Evolutionary conservation across 2,797 vertebrate species (phyloP), one percentile per base, ranked within the genome.

Genomic region (Oceanodroma leucorhoa): DNA sequence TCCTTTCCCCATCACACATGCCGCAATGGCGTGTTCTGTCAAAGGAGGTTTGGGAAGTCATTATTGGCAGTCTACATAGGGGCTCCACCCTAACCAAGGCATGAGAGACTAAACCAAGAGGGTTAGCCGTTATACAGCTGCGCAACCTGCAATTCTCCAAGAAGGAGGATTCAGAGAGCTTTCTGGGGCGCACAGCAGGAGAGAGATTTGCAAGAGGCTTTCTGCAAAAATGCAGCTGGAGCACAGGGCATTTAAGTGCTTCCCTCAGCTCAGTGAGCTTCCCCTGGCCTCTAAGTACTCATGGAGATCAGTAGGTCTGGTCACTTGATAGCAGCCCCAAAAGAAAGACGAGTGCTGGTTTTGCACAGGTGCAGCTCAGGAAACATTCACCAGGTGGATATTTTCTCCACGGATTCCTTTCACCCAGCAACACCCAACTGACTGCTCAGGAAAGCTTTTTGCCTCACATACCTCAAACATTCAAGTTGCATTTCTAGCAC

Each of bases 91-190:
- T 61, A 83, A 71, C 20, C 40, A 81, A 64, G 34, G 54, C 62
- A 79, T 0, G 0, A 61, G 54, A 76, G 29, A 41, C 53, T 51
- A 86, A 83, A 4, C n/a, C 30, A 41, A 38, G 61, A 16, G 13
- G 26, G 45, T 53, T n/a, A 60, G 53, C 48, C 0, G 0, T 57
- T 76, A 57, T 1, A 62, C 14, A 38, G 48, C 51, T 13, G 9
- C 29, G 45, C 51, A 76, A 32, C 30, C 22, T 21, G n/a, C n/a
- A 46, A 22, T 51, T 87, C 93, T 90, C n/a, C 79, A 70, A 81
- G 83, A 8, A 83, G 69, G 69, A 93, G 2, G 65, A 83, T 24
- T 38, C 53, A 51, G 73, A 76, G 3, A 29, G 3, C 36, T 62
- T 88, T 83, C 36, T 26, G 34, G 22, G 3, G 26, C 20, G 21